phyloP scores from a whole-genome alignment of 2,888 invertebrate species.

The Exephanes ischioxanthus region DNA sequence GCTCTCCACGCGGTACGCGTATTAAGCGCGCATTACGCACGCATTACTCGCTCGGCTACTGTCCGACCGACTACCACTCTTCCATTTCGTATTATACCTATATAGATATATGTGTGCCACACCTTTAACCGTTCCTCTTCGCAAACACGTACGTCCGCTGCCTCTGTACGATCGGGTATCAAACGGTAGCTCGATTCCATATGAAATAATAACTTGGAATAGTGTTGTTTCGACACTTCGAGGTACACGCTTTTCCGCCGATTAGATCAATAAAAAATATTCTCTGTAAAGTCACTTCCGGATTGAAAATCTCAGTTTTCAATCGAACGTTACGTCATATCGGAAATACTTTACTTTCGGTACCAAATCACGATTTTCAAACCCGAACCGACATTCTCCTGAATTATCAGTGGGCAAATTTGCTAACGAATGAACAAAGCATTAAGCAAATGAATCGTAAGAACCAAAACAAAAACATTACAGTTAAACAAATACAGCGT shows the following conservation, averaged over 20 bases:
- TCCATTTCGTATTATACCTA: conserved; percentile 37
- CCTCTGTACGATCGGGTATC: neutral
- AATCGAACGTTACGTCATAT: too few relatives aligned
- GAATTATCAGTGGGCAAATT: neutral
- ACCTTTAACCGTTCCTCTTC: conserved; percentile 28
- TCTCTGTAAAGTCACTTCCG: neutral
- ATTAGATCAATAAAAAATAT: neutral
- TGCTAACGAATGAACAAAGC: neutral
- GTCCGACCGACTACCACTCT: conserved; percentile 60
- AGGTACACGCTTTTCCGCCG: neutral
- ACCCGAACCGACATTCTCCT: too few relatives aligned
- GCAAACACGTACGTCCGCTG: conserved; percentile 39
- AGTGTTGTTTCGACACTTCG: neutral
- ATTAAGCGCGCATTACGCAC: conserved; percentile 79
- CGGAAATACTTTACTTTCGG: too few relatives aligned
- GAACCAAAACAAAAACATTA: neutral
- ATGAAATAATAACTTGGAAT: neutral
- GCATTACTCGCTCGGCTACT: conserved; percentile 77
- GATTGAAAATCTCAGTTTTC: too few relatives aligned
- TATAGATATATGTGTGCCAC: conserved; percentile 27
- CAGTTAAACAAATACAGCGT: conserved; percentile 18
- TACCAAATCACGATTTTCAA: too few relatives aligned
- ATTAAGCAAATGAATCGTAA: conserved; percentile 37
- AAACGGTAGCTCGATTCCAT: conserved; percentile 12
- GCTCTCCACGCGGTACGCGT: conserved; percentile 77